Conservation (phyloP, 2,888 invertebrate genomes). For the Drosophila demipolita region DNA sequence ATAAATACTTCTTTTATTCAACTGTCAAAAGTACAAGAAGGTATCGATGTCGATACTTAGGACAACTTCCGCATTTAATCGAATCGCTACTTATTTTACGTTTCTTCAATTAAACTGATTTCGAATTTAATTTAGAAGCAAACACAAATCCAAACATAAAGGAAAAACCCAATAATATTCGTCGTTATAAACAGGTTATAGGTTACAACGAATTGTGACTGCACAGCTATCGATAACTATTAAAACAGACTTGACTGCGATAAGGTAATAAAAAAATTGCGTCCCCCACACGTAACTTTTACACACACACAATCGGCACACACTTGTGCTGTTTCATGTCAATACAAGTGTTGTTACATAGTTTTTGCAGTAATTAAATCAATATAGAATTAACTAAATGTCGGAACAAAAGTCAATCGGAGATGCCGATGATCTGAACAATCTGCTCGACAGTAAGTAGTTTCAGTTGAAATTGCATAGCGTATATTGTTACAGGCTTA, state of each 20-base stretch:
- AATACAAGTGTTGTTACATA: slow-evolving; percentile 50
- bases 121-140: background rate
- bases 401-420: slow-evolving; percentile 85
- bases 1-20: background rate
- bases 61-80: background rate
- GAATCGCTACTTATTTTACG: background rate
- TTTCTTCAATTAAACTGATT: background rate
- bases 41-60: slow-evolving; percentile 1
- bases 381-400: slow-evolving; percentile 64
- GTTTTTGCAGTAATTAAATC: slow-evolving; percentile 40
- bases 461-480: background rate
- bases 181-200: background rate
- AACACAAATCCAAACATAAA: too few species aligned
- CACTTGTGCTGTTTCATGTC: slow-evolving; percentile 19
- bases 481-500: slow-evolving; percentile 46
- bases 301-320: background rate
- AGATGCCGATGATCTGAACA: slow-evolving; percentile 88
- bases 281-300: slow-evolving; percentile 25
- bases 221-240: slow-evolving; percentile 21
- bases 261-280: background rate
- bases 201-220: background rate
- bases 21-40: background rate
- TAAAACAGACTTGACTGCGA: background rate
- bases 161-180: background rate
- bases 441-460: slow-evolving; percentile 90